phyloP scores from a whole-genome alignment of 2,888 invertebrate species.

The Stenichneumon culpator region DNA sequence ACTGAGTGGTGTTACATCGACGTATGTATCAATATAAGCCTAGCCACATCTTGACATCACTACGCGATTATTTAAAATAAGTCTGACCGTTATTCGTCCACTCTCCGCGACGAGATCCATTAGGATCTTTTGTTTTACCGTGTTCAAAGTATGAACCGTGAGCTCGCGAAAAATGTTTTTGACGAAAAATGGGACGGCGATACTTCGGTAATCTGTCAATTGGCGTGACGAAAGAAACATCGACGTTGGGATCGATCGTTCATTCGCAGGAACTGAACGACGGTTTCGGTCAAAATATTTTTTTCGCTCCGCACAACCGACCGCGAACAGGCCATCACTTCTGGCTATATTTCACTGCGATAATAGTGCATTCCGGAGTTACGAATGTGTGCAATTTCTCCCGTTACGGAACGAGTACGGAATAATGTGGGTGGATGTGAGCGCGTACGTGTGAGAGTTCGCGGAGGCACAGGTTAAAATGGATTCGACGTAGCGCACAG shows the following conservation, averaged over 20 bases:
- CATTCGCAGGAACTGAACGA: constrained; percentile 26
- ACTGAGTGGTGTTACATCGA: no score
- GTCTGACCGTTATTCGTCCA: no score
- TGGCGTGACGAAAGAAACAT: constrained; percentile 3
- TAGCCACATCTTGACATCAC: no score
- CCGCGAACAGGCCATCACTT: constrained; percentile 19
- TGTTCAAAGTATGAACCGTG: no score
- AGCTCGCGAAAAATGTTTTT: background rate
- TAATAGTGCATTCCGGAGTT: constrained; percentile 43
- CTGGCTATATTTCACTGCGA: constrained; percentile 39
- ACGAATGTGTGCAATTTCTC: constrained; percentile 22
- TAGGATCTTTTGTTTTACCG: no score
- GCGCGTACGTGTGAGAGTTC: constrained; percentile 18
- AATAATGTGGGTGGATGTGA: background rate
- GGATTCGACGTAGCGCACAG: constrained; percentile 44
- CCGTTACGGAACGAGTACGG: constrained; percentile 20
- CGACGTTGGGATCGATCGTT: constrained; percentile 36
- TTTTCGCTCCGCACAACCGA: constrained; percentile 1
- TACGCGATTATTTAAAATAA: no score
- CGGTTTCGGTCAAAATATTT: constrained; percentile 8
- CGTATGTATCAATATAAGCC: no score
- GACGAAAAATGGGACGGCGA: background rate
- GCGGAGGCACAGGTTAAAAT: constrained; percentile 49
- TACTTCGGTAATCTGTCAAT: constrained; percentile 13
- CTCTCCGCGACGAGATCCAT: no score